A percentile compares a stretch with the other conserved stretches of the same genome.
These are phyloP conservation scores for Stylophora pistillata DNA, from an alignment of 64 coral and sea anemone species.

Conservation along the genomic window DNA sequence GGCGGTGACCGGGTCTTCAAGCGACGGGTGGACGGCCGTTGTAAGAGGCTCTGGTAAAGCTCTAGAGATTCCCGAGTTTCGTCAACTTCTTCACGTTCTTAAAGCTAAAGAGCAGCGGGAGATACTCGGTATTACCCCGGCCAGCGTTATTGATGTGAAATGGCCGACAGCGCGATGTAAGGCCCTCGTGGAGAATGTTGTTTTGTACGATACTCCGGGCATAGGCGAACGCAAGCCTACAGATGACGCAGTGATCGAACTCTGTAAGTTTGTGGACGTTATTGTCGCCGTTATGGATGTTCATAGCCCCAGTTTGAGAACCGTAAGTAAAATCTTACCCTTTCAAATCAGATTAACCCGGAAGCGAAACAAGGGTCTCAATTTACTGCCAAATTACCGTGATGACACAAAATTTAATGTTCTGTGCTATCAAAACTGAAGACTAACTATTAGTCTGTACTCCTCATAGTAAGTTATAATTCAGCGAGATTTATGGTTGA, in stretches of 20 bases:
- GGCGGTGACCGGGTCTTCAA: not conserved
- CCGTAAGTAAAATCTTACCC: not conserved
- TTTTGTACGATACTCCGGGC: constrained; percentile 10
- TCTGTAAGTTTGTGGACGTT: constrained; percentile 25
- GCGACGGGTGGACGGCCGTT: not conserved
- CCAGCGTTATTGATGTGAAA: constrained; percentile 1
- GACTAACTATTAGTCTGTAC: too few relatives aligned
- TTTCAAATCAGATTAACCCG: not conserved
- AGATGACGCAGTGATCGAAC: constrained; percentile 16
- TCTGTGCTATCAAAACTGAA: too few relatives aligned
- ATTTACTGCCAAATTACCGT: too few relatives aligned
- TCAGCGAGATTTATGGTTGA: too few relatives aligned
- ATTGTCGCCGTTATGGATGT: constrained; percentile 31
- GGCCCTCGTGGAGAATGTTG: constrained; percentile 20
- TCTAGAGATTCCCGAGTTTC: constrained; percentile 1
- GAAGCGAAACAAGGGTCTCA: too few relatives aligned
- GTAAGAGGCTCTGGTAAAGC: not conserved
- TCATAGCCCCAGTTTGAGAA: constrained; percentile 12
- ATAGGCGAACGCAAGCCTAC: constrained; percentile 20
- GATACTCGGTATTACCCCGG: constrained; percentile 4
- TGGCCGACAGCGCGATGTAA: constrained; percentile 2
- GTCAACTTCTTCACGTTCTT: constrained; percentile 22
- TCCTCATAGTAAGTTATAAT: too few relatives aligned
- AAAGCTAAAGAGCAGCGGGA: constrained; percentile 15
- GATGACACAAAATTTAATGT: too few relatives aligned